These are phyloP conservation scores for Phrynocephalus forsythii DNA, from an alignment of 2,797 vertebrate genomes.

Conservation along the genomic window DNA sequence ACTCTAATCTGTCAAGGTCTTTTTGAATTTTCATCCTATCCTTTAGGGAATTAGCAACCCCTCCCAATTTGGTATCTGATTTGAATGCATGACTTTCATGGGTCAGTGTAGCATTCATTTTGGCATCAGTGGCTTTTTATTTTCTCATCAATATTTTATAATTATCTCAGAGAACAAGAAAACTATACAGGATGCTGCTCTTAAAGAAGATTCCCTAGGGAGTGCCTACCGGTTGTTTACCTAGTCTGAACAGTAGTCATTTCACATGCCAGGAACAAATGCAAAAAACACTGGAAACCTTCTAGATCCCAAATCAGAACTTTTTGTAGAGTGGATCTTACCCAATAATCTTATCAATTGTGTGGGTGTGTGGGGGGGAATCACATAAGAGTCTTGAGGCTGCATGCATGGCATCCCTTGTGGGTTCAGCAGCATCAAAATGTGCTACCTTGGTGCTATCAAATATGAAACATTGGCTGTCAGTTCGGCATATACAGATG, in stretches of 20 bases:
- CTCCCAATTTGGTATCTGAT: no score
- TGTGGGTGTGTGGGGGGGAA: background rate
- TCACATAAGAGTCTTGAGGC: background rate
- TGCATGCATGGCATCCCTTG: no score
- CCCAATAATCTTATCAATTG: background rate
- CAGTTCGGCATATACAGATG: background rate
- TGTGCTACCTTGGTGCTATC: background rate
- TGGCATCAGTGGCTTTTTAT: background rate
- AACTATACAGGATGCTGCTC: background rate
- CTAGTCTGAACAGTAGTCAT: background rate
- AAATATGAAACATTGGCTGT: background rate
- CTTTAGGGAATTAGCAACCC: no score
- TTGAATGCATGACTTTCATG: no score
- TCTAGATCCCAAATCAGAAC: background rate
- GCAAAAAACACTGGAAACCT: no score
- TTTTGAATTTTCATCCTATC: no score
- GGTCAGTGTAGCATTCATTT: no score
- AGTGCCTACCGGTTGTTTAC: no score
- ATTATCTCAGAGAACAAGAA: background rate
- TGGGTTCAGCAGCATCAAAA: background rate
- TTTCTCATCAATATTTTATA: conserved; percentile 13
- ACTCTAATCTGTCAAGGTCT: no score
- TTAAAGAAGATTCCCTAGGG: background rate
- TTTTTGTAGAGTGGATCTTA: background rate
- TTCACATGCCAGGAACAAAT: no score